Percentiles rank a stretch among this genome's conserved stretches.
phyloP scores from a whole-genome alignment of 2,888 invertebrate species.

The Drosophila ustulata region DNA sequence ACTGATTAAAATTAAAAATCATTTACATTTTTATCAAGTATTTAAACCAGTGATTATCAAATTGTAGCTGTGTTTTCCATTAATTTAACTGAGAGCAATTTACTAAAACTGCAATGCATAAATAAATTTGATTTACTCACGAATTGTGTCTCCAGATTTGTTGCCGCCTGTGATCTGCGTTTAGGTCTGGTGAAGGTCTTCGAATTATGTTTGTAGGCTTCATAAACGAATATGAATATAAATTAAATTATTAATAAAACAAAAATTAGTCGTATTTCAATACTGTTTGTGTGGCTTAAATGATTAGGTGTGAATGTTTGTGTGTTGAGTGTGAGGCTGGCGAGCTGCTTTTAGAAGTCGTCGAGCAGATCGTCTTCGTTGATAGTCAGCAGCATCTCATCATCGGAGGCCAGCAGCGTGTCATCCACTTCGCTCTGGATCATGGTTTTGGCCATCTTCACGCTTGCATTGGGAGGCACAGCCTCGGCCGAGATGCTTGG shows the following conservation, averaged over 20 bases:
- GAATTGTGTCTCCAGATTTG: slow-evolving; percentile 82
- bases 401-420: slow-evolving; percentile 18
- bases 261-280: slow-evolving; percentile 3
- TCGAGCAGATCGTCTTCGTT: slow-evolving; percentile 41
- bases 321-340: neutral
- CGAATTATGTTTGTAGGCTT: slow-evolving; percentile 84
- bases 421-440: slow-evolving; percentile 34
- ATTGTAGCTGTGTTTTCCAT: too few species aligned
- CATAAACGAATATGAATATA: slow-evolving; percentile 28
- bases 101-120: neutral
- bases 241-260: neutral
- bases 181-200: slow-evolving; percentile 85
- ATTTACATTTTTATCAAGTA: too few species aligned
- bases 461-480: neutral
- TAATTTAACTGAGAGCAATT: too few species aligned
- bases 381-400: slow-evolving; percentile 31
- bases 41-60: too few species aligned
- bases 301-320: neutral
- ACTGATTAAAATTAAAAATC: too few species aligned
- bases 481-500: neutral
- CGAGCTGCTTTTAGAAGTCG: neutral
- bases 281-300: neutral
- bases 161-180: slow-evolving; percentile 74
- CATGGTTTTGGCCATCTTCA: neutral
- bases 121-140: slow-evolving; percentile 67